phyloP scores from a whole-genome alignment of 2,797 vertebrate genomes.

The Urophycis tenuis region DNA sequence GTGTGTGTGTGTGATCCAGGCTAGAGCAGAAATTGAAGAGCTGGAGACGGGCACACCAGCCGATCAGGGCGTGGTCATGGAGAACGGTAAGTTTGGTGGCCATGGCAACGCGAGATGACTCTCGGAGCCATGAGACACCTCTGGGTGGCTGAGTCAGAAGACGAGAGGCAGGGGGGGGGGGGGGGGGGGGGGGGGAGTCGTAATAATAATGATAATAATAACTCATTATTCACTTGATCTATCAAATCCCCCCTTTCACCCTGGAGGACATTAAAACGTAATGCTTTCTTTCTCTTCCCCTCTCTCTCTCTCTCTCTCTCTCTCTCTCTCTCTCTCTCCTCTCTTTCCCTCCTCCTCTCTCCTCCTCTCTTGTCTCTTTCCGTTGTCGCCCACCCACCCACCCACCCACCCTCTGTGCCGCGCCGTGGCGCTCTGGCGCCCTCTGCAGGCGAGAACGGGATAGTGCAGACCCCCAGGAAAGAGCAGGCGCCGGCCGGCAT shows the following conservation, averaged over 20 bases:
- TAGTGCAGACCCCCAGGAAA: constrained; percentile 72
- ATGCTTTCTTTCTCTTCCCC: constrained; percentile 46
- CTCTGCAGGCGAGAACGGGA: constrained; percentile 68
- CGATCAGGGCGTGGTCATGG: constrained; percentile 64
- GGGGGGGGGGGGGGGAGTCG: background rate
- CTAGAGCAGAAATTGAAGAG: constrained; percentile 84
- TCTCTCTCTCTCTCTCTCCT: background rate
- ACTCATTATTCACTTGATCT: constrained; percentile 30
- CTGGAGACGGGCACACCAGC: constrained; percentile 74
- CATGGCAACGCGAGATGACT: constrained; percentile 47
- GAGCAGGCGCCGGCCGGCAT: constrained; percentile 83
- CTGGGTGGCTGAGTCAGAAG: constrained; percentile 14
- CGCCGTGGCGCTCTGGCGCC: constrained; percentile 41
- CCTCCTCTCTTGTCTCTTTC: constrained; percentile 6
- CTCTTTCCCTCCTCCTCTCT: constrained; percentile 9
- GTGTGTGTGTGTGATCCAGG: constrained; percentile 58
- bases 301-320: constrained; percentile 28
- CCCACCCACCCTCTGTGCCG: constrained; percentile 2
- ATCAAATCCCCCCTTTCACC: constrained; percentile 31
- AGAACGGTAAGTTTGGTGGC: constrained; percentile 56
- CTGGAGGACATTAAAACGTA: constrained; percentile 51
- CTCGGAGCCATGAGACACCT: constrained; percentile 46
- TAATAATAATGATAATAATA: constrained; percentile 37
- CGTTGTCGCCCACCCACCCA: background rate
- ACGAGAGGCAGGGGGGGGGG: constrained; percentile 18